Conservation (phyloP, 2,797 vertebrate species). For the Odontamblyopus lacepedii region DNA sequence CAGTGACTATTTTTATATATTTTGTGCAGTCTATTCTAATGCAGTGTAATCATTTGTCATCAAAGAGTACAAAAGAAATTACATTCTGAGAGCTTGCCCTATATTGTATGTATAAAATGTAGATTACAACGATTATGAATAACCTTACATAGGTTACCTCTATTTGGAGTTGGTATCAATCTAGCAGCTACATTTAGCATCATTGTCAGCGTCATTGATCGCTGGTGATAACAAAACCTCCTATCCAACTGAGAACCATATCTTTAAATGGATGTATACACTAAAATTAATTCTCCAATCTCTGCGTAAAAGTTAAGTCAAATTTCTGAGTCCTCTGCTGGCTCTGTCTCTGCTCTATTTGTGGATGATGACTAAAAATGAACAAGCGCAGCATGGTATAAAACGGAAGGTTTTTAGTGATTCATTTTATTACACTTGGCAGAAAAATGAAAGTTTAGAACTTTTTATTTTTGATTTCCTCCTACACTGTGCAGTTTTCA, state of each 20-base stretch:
- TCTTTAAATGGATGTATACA: neutral
- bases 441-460: neutral
- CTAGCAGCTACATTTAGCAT: neutral
- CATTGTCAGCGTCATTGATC: neutral
- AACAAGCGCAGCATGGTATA: neutral
- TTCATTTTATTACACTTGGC: constrained; percentile 3
- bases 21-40: neutral
- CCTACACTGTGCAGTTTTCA: neutral
- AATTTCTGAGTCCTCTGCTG: constrained; percentile 10
- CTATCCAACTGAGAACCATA: neutral
- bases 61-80: too few relatives aligned
- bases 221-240: neutral
- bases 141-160: neutral
- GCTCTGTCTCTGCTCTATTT: constrained; percentile 7
- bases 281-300: constrained; percentile 4
- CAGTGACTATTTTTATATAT: neutral
- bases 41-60: neutral
- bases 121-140: neutral
- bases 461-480: constrained; percentile 3
- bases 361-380: constrained; percentile 1
- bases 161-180: neutral
- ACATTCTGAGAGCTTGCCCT: too few relatives aligned
- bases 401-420: constrained; percentile 4
- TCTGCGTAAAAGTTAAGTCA: neutral
- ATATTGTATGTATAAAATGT: too few relatives aligned